phyloP scores from a whole-genome alignment of 2,888 invertebrate genomes.

The Julus scandinavius region DNA sequence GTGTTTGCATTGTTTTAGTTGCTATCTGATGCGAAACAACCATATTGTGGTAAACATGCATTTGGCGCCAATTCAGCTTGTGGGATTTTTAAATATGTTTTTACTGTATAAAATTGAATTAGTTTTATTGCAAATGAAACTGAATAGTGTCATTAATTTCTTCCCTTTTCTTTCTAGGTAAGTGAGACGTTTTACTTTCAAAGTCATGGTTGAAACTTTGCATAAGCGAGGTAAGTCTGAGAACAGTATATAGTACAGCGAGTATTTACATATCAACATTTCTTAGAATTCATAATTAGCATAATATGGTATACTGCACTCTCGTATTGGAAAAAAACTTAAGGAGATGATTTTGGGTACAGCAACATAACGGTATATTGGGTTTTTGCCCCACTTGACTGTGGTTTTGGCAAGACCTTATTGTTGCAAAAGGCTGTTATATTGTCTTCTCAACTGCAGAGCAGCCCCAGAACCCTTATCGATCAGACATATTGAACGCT shows the following conservation, averaged over 20 bases:
- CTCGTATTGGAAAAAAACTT: too few relatives aligned
- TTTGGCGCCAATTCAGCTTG: neutral
- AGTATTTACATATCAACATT: too few relatives aligned
- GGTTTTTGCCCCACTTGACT: neutral
- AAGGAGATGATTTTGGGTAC: too few relatives aligned
- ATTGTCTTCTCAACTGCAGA: neutral
- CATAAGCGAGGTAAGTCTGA: too few relatives aligned
- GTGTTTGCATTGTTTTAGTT: neutral
- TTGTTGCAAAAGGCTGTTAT: neutral
- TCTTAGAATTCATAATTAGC: too few relatives aligned
- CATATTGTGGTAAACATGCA: neutral
- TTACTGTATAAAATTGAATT: neutral
- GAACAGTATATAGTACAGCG: too few relatives aligned
- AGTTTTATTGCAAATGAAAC: neutral
- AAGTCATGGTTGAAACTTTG: neutral
- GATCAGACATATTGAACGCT: constrained; percentile 26
- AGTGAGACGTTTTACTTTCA: neutral
- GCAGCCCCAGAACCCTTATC: neutral
- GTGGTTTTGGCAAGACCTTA: neutral
- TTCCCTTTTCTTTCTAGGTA: neutral
- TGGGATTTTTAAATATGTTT: neutral
- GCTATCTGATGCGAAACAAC: neutral
- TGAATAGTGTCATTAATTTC: neutral
- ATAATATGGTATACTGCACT: too few relatives aligned
- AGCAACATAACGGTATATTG: neutral